Percentiles rank a stretch among this genome's conserved stretches.
phyloP scores from a whole-genome alignment of 2,113 vertebrate genomes.

The Platanista minor region DNA sequence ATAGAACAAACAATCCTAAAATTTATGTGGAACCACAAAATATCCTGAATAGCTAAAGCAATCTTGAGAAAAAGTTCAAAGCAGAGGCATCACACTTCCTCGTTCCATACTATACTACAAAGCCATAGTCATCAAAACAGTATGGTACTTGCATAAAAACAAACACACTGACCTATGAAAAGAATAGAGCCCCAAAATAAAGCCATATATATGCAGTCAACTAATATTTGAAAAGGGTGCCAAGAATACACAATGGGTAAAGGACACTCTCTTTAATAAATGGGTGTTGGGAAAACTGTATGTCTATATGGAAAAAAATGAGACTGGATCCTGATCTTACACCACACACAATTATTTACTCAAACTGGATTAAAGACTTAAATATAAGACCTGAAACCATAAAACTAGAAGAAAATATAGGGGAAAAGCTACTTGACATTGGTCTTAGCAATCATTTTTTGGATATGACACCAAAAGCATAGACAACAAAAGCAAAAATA shows the following conservation, averaged over 20 bases:
- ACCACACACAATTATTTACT: background rate
- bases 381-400: background rate
- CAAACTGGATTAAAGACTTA: background rate
- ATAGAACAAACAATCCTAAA: background rate
- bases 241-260: background rate
- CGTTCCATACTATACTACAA: background rate
- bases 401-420: too few relatives aligned
- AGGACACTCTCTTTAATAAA: background rate
- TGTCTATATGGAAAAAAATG: background rate
- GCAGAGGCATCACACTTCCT: background rate
- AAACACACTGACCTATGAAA: background rate
- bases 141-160: background rate
- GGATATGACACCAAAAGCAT: too few relatives aligned
- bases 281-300: background rate
- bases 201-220: background rate
- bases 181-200: background rate
- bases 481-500: background rate
- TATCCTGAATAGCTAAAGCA: background rate
- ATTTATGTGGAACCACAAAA: background rate
- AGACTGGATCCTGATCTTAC: background rate
- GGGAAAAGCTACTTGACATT: too few relatives aligned
- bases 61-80: background rate
- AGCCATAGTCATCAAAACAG: background rate
- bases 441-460: too few relatives aligned
- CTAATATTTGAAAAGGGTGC: background rate